Percentiles rank a stretch among this genome's conserved stretches.
phyloP scores from a whole-genome alignment of 2,888 invertebrate species.

The Syritta pipiens region DNA sequence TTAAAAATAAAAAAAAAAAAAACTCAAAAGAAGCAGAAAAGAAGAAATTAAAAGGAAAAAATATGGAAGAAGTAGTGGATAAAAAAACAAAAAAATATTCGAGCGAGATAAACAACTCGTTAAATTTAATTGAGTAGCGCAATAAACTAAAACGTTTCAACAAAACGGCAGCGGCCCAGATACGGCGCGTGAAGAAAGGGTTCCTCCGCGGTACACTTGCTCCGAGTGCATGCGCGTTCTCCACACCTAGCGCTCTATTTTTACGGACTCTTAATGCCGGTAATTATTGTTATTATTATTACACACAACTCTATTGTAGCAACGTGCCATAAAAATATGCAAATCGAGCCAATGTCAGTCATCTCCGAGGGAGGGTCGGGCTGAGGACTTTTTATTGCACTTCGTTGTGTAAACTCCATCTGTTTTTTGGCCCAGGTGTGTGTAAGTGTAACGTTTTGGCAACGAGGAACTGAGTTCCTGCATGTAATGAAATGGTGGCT shows the following conservation, averaged over 20 bases:
- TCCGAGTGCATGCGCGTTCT: slow-evolving; percentile 53
- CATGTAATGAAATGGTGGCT: slow-evolving; percentile 39
- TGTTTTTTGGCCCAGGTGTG: not conserved
- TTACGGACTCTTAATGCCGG: slow-evolving; percentile 56
- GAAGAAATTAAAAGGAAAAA: slow-evolving; percentile 23
- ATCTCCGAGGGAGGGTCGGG: too few relatives aligned
- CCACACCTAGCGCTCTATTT: slow-evolving; percentile 39
- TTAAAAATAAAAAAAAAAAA: slow-evolving; percentile 19
- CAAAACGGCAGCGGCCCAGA: slow-evolving; percentile 61
- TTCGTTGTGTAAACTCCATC: slow-evolving; percentile 36
- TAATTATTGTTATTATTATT: slow-evolving; percentile 66
- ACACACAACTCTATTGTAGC: slow-evolving; percentile 54
- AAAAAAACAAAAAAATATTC: slow-evolving; percentile 32
- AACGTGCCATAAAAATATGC: slow-evolving; percentile 65
- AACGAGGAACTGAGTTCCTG: slow-evolving; percentile 24
- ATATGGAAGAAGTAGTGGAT: too few relatives aligned
- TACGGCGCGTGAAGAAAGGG: slow-evolving; percentile 42
- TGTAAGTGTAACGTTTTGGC: not conserved
- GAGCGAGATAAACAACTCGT: slow-evolving; percentile 62
- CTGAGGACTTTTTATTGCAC: slow-evolving; percentile 50
- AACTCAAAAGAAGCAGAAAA: slow-evolving; percentile 12
- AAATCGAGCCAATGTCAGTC: slow-evolving; percentile 63
- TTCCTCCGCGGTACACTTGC: slow-evolving; percentile 45
- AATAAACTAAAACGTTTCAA: slow-evolving; percentile 68
- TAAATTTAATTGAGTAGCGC: slow-evolving; percentile 65